Base-by-base conservation (phyloP, 2,113 vertebrate species). In the Lepidothrix coronata region DNA sequence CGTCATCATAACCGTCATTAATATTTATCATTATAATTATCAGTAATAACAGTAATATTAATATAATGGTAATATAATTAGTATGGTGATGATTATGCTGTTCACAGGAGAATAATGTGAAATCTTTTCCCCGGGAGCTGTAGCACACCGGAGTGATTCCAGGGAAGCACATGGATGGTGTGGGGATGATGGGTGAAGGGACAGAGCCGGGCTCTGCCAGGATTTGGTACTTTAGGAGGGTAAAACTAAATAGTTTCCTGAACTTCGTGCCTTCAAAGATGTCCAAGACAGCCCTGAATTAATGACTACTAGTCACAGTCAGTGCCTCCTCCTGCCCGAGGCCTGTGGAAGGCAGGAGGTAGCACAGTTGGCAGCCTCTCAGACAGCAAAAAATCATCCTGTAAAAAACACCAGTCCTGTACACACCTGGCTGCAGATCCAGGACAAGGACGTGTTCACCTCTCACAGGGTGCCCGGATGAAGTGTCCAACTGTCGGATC, bases 81-180 rank as follows among this genome's bases (percentile, higher is more conserved):
- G 35, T 33, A n/a, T 8, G 30, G 14, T 10, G 33, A 12, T 6
- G 55, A 14, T 44, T 24, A 10, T 1, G 7, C 30, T 6, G 51
- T 15, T 55, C 9, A 3, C 8, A n/a, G 4, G n/a, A n/a, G 49
- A 43, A 39, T 24, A 9, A 27, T 0, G 28, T 6, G 0, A 59
- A 25, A 22, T 4, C 61, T 8, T 5, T 37, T 9, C 14, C 7
- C 33, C 2, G 4, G 25, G 16, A 27, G 28, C 9, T 12, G 12
- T 6, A 19, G 23, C 8, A 5, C 20, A 1, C 4, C 0, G 16
- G 35, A 18, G 43, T 2, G 4, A 41, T 16, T 5, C 24, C 37
- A 16, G 51, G 17, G 3, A 6, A 46, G n/a, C 3, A 30, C 12
- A 2, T 0, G n/a, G 2, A 16, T 6, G 35, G 35, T 15, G 43